Evolutionary conservation across 2,113 vertebrate species (phyloP).

Genomic region (Archocentrus centrarchus): DNA sequence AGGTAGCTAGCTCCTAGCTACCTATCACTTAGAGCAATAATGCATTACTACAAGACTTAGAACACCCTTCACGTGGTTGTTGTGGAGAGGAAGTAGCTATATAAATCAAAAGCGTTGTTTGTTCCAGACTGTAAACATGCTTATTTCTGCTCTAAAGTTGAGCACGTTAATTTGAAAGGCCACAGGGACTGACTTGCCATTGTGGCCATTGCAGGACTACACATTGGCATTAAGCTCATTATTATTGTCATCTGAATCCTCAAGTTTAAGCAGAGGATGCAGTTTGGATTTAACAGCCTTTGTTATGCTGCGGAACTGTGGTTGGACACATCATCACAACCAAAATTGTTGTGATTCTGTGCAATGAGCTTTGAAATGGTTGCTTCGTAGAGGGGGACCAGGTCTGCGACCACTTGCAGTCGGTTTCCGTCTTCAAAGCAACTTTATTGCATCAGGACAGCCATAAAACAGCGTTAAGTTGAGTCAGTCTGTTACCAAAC

Average conservation of each 20-base stretch:
- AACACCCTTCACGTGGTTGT: fast-evolving
- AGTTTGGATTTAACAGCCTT: too few species aligned
- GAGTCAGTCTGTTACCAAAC: too few species aligned
- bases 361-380: background rate
- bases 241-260: background rate
- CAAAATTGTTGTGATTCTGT: fast-evolving
- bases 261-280: too few species aligned
- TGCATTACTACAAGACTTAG: background rate
- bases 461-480: too few species aligned
- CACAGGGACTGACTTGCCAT: background rate
- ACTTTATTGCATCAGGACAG: background rate
- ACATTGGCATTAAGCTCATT: fast-evolving
- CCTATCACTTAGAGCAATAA: background rate
- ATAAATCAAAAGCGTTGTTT: background rate
- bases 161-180: background rate
- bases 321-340: background rate
- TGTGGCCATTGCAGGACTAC: background rate
- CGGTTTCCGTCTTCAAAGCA: background rate
- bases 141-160: background rate
- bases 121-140: background rate
- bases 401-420: background rate
- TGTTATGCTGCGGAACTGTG: too few species aligned
- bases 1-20: too few species aligned
- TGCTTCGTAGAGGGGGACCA: background rate
- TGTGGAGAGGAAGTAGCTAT: background rate